Base-by-base conservation (phyloP, 2,888 invertebrate genomes). In the Biston betularia region DNA sequence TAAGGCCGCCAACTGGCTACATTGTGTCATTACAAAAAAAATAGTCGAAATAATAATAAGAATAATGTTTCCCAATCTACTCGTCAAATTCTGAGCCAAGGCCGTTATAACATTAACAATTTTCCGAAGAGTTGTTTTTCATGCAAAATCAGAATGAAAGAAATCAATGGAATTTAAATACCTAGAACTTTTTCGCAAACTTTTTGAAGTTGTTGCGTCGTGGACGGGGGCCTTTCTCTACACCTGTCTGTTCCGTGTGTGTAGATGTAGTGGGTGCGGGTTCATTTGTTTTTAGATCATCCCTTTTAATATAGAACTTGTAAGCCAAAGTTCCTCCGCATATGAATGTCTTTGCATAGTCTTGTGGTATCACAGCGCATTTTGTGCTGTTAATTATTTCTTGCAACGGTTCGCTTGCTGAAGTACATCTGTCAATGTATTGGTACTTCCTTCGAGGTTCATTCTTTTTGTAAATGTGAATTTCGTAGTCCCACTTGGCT, bases 391-490 rank as follows among this genome's bases (percentile, higher is more conserved):
- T 68, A 56, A 85, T 77, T 24, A 89, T 77, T 0, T 84, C 81
- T 0, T 73, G 62, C 1, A 86, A 14, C 0, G 81, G 60, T 1
- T 74, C 81, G 2, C 12, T 67, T 9, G 73, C 63, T 0, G 89
- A 80, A 1, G 69, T 68, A 60, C 92, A 91, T 12, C 68, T 69
- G 45, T 88, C 88, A 0, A 58, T 55, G 54, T 77, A 88, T 0
- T 71, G 70, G 52, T 75, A 89, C 61, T 89, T 90, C 44, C 88
- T 84, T 0, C 84, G 80, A 0, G 84, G 84, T 38, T 87, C 75
- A 0, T 72, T 75, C 74, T 92, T 92, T 52, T 90, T 86, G 68
- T 85, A 93, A 1, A 92, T 65, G 8, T 91, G 87, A 0, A 92
- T 70, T 67, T 91, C 88, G 61, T 89, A 92, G 0, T 63, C 71